These are phyloP conservation scores for Trichogramma pretiosum DNA, from an alignment of 1,140 invertebrate genomes.

Conservation along the genomic window DNA sequence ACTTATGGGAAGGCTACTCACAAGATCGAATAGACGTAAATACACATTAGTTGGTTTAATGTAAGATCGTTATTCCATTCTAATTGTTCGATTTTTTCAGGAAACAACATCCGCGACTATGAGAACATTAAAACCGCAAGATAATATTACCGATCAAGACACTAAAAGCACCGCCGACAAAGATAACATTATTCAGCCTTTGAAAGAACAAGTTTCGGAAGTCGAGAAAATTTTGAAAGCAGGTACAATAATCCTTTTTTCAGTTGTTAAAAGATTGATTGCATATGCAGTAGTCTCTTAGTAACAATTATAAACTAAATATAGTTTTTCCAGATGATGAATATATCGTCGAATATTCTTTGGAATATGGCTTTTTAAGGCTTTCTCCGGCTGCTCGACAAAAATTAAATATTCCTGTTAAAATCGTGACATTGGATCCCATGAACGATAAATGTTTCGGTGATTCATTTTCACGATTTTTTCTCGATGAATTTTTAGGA, in stretches of 20 bases:
- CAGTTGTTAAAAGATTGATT: no score
- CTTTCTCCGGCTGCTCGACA: slow-evolving; percentile 76
- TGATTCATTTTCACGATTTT: slow-evolving; percentile 78
- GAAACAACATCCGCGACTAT: slow-evolving; percentile 2
- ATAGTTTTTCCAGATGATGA: slow-evolving; percentile 77
- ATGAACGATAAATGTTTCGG: slow-evolving; percentile 86
- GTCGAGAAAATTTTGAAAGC: slow-evolving; percentile 41
- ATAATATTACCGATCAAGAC: slow-evolving; percentile 25
- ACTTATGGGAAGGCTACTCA: slow-evolving; percentile 29
- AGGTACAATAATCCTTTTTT: slow-evolving; percentile 30
- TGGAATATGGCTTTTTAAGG: slow-evolving; percentile 93
- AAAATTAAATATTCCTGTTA: slow-evolving; percentile 83
- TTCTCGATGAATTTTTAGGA: slow-evolving; percentile 87
- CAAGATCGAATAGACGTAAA: no score
- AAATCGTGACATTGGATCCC: slow-evolving; percentile 86
- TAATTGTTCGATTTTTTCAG: slow-evolving; percentile 1
- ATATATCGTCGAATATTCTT: slow-evolving; percentile 95
- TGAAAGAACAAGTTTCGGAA: slow-evolving; percentile 41
- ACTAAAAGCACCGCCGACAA: slow-evolving; percentile 22
- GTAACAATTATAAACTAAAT: slow-evolving; percentile 19
- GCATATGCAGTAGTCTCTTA: not conserved
- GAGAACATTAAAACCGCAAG: slow-evolving; percentile 12
- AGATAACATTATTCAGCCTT: slow-evolving; percentile 31
- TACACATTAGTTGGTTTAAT: no score
- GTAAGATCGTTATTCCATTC: no score